Evolutionary conservation across 2,797 vertebrate genomes (phyloP), one percentile per base, ranked within the genome.

Genomic region (Toxotes lorentzi): DNA sequence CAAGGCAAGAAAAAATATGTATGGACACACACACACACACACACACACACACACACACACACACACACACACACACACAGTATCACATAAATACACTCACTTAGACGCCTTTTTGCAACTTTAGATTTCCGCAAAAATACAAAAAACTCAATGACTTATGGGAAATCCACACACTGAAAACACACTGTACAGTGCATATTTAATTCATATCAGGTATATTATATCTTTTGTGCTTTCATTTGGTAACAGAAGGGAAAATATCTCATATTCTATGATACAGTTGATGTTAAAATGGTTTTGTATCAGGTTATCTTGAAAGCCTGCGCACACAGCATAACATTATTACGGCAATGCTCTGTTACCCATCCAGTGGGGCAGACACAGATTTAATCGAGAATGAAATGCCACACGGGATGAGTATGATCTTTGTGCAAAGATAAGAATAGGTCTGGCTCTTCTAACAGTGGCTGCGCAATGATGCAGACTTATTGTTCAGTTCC

Each of bases 311-410:
- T 32, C 10, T 41, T 30, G 43, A 76, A 60, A 76, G 19, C 30
- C 43, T 76, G 27, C 53, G 38, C 51, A 21, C 17, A 40, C 8
- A 54, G 45, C 24, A 11, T 30, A 59, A 51, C 35, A 43, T 41
- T 14, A 65, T 63, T 59, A 60, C 47, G 62, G 43, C n/a, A 24
- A 8, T 32, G 68, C 73, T 75, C 56, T 73, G 63, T 82, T 79
- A 58, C 12, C n/a, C 40, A 19, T 47, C 83, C 54, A 60, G 35
- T 5, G 16, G 40, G 41, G 57, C 67, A 50, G 60, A 58, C 58
- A 65, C 41, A 47, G 63, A 68, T 85, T 35, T 81, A 40, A 85
- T 79, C n/a, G 3, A 61, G 59, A 79, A 45, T 62, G 7, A 80
- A 84, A 70, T 75, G 63, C 19, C 66, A 58, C 47, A 21, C 23